Conservation (phyloP, 2,797 vertebrate species). For the Anabacerthia variegaticeps region DNA sequence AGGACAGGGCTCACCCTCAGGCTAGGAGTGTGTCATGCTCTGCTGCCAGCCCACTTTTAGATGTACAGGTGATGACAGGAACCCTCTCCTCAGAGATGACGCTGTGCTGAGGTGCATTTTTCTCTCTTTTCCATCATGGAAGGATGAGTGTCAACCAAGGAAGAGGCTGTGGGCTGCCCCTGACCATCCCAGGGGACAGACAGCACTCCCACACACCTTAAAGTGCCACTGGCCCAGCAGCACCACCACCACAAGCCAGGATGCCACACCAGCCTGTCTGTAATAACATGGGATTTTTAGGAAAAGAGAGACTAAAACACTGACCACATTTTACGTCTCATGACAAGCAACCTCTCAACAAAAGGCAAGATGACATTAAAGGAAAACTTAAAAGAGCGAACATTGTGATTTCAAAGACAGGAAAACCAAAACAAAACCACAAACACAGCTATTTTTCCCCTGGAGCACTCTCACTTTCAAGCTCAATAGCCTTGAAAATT, state of each 20-base stretch:
- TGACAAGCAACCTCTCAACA: neutral
- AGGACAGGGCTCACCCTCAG: rapidly evolving
- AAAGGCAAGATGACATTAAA: slow-evolving; percentile 30
- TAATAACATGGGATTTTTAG: neutral
- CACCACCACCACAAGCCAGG: neutral
- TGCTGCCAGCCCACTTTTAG: neutral
- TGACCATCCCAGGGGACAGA: neutral
- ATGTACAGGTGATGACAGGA: rapidly evolving
- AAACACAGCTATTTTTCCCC: slow-evolving; percentile 51
- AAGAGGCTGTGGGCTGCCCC: neutral
- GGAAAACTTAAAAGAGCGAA: neutral
- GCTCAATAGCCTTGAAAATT: slow-evolving; percentile 72
- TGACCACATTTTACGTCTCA: neutral
- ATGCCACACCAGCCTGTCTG: neutral
- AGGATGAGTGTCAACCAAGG: neutral
- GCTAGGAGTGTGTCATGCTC: neutral
- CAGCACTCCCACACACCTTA: neutral
- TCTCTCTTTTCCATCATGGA: neutral
- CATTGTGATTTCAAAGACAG: slow-evolving; percentile 25
- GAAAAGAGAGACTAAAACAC: neutral
- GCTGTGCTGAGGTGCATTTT: neutral
- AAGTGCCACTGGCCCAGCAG: neutral
- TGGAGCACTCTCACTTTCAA: slow-evolving; percentile 44
- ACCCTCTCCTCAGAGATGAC: neutral
- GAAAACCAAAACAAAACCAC: slow-evolving; percentile 55